Percentiles rank a stretch among this genome's conserved stretches.
These are phyloP conservation scores for Gallirallus australis DNA, from an alignment of 2,797 vertebrate species.

Conservation along the genomic window DNA sequence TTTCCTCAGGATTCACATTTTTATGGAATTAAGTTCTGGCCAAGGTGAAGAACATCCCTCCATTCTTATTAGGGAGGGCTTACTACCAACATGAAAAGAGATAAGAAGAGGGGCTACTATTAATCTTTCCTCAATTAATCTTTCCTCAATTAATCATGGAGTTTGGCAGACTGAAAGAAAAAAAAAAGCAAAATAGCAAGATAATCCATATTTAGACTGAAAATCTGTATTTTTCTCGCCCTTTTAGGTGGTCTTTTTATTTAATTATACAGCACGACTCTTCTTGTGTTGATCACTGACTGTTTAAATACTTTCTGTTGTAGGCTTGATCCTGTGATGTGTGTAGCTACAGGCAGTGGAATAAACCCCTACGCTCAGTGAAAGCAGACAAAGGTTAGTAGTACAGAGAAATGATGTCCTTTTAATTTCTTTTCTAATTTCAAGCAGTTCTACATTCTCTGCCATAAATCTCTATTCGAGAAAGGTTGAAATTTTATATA, in stretches of 20 bases:
- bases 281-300: not conserved
- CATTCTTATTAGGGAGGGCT: not conserved
- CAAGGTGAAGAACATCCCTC: not conserved
- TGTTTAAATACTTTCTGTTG: not conserved
- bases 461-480: not conserved
- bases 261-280: not conserved
- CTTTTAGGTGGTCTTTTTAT: not conserved
- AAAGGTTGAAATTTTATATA: not conserved
- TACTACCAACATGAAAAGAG: not conserved
- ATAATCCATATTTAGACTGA: not conserved
- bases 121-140: too few relatives aligned
- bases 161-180: not conserved
- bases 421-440: not conserved
- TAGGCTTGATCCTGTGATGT: not conserved
- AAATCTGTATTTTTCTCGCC: not conserved
- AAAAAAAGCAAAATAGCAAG: not conserved
- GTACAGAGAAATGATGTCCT: not conserved
- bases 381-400: conserved; percentile 21
- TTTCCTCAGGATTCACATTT: not conserved
- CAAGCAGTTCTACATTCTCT: not conserved
- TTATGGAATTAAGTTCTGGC: not conserved
- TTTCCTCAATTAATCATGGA: not conserved
- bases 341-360: not conserved
- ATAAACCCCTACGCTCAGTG: not conserved
- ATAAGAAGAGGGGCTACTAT: not conserved